phyloP scores from a whole-genome alignment of 2,113 vertebrate species.

The Pelecanoides urinatrix region DNA sequence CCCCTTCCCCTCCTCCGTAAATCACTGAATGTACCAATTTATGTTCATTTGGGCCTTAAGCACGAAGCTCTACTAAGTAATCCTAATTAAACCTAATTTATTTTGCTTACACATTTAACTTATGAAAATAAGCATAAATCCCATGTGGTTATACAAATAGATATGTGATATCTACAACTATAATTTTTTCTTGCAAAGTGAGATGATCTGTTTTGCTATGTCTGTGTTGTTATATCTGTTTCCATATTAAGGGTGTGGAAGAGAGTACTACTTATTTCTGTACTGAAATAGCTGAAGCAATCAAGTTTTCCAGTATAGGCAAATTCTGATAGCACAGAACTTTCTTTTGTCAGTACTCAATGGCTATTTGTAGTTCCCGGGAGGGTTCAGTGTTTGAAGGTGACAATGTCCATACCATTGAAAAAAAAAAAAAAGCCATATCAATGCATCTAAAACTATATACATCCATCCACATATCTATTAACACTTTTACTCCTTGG shows the following conservation, averaged over 20 bases:
- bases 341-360: background rate
- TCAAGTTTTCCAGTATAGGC: background rate
- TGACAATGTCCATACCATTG: rapidly evolving
- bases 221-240: background rate
- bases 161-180: background rate
- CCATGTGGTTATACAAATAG: background rate
- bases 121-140: background rate
- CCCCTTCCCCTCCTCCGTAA: background rate
- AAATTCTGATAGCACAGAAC: background rate
- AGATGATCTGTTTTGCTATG: background rate
- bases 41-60: background rate
- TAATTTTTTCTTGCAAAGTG: background rate
- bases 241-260: background rate
- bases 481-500: background rate
- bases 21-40: background rate
- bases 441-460: background rate
- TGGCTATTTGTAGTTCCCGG: background rate
- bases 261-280: background rate
- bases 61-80: background rate
- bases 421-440: background rate
- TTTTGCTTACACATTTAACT: background rate
- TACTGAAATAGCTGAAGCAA: background rate
- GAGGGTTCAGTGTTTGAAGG: background rate
- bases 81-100: background rate
- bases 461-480: background rate